These are phyloP conservation scores for Philotrypesis tridentata DNA, from an alignment of 1,140 invertebrate species.

Conservation along the genomic window DNA sequence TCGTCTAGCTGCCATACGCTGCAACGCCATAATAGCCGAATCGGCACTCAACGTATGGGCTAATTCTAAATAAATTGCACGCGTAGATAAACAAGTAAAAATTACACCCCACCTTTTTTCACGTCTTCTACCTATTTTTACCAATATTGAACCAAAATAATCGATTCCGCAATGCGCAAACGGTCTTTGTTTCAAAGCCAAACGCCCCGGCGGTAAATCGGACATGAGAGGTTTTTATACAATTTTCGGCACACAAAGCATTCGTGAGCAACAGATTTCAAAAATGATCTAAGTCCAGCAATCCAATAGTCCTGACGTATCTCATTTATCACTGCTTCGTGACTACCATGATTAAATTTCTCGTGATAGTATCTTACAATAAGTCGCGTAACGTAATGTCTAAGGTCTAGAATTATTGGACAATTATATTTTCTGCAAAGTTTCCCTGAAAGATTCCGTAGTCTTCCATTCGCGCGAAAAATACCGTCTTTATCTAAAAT, in stretches of 20 bases:
- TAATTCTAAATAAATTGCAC: conserved; percentile 57
- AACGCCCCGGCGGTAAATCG: conserved; percentile 21
- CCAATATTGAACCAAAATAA: conserved; percentile 52
- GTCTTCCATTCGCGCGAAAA: neutral
- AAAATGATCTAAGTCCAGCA: conserved; percentile 31
- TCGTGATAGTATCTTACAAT: conserved; percentile 50
- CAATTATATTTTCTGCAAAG: neutral
- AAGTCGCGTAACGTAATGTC: conserved; percentile 4
- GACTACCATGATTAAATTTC: conserved; percentile 39
- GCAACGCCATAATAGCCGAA: conserved; percentile 55
- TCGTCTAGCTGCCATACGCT: conserved; percentile 56
- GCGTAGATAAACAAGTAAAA: conserved; percentile 56
- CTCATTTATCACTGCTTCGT: conserved; percentile 48
- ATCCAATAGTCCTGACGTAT: conserved; percentile 55
- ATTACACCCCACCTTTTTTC: conserved; percentile 64
- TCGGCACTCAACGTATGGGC: conserved; percentile 51
- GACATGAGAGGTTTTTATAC: conserved; percentile 2
- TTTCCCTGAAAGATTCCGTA: neutral
- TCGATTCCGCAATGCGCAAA: conserved; percentile 52
- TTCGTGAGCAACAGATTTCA: neutral
- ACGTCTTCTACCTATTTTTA: conserved; percentile 52
- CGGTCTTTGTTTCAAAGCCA: conserved; percentile 47
- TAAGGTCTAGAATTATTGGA: conserved; percentile 40
- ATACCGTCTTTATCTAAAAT: neutral
- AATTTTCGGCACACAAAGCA: conserved; percentile 20